Evolutionary conservation across 2,113 vertebrate genomes (phyloP), one percentile per base, ranked within the genome.

Genomic region (Oncorhynchus keta): DNA sequence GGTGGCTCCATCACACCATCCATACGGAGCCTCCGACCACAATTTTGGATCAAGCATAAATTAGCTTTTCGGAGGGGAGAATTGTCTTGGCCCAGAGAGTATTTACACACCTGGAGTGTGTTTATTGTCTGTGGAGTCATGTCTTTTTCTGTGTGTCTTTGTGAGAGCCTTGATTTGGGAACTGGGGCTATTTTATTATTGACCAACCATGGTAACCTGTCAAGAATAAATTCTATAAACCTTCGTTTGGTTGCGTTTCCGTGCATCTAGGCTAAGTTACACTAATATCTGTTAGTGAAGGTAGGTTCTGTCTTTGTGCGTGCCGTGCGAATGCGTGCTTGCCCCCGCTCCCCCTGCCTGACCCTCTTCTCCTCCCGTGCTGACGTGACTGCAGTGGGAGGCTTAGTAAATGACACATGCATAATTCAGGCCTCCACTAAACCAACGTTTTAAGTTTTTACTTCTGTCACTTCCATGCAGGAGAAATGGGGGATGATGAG

Each of bases 381-480:
- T 76, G 79, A 73, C 65, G 69, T 73, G 70, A 80, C 82, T 76
- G 66, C 73, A 74, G 72, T 69, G 68, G 68, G 57, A 73, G 20
- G 24, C 75, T 51, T 6, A 70, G 75, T 83, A 78, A 85, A 85
- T 45, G 39, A 45, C 39, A 45, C 39, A 45, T 88, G 62, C 62
- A 88, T 85, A 78, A 88, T 88, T 86, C 76, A 84, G 30, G 3
- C 73, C 51, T 71, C 70, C 28, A 55, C 74, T 78, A 20, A 74
- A 81, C 78, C 76, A 74, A 64, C 26, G 67, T 75, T 4, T 20
- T 57, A 49, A 5, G 22, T 76, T 78, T 55, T 61, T 0, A 61
- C 65, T 75, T 6, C 57, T 81, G 78, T 86, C 83, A 69, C 72
- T 81, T 76, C 70, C 68, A 49, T 76, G 65, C 26, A 76, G 49